Conservation (phyloP, 1,140 invertebrate species). For the Ceratina australensis region DNA sequence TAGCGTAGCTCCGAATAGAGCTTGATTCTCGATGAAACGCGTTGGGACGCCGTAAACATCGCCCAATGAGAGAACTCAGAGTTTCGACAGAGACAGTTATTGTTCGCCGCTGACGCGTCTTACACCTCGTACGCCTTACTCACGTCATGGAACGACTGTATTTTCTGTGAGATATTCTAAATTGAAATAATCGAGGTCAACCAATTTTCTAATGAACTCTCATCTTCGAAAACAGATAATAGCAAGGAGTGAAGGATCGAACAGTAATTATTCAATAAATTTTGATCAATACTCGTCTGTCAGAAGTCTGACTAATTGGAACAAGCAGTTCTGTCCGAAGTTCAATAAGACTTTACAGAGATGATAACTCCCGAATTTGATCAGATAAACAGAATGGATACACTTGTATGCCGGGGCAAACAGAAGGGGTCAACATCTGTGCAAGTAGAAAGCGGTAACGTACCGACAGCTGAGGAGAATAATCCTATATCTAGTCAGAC, state of each 20-base stretch:
- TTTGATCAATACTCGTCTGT: no score
- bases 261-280: background rate
- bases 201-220: no score
- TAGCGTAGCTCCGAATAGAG: background rate
- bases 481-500: conserved; percentile 9
- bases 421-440: conserved; percentile 14
- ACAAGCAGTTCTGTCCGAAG: conserved; percentile 2
- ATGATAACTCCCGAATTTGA: background rate
- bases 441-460: conserved; percentile 19
- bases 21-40: background rate
- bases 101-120: background rate
- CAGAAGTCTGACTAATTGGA: background rate
- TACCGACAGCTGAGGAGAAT: conserved; percentile 13
- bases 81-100: background rate
- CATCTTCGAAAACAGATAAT: no score
- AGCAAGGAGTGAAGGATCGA: no score
- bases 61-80: background rate
- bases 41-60: conserved; percentile 5
- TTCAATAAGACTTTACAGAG: background rate
- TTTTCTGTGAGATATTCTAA: background rate
- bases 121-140: background rate
- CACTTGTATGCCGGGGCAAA: background rate
- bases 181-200: no score
- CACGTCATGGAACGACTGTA: background rate
- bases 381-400: background rate